Evolutionary conservation across 2,888 invertebrate species (phyloP).

Genomic region (Xanthorhoe spadicearia): DNA sequence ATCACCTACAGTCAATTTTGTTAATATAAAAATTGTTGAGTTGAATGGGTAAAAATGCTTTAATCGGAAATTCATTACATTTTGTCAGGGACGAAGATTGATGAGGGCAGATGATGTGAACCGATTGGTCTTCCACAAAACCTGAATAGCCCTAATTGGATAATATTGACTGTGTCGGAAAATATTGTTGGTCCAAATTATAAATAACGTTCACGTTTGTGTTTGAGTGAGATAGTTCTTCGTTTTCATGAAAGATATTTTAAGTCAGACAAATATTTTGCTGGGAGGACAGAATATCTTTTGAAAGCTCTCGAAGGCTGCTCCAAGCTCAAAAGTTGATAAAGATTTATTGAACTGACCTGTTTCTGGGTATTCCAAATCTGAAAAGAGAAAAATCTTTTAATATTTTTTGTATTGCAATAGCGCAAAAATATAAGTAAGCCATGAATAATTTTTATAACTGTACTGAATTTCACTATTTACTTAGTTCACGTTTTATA

Average conservation of each 20-base stretch:
- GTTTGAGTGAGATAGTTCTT: neutral
- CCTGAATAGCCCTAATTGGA: conserved; percentile 33
- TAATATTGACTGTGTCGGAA: conserved; percentile 23
- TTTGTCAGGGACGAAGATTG: conserved; percentile 45
- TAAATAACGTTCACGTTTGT: neutral
- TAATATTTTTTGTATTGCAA: neutral
- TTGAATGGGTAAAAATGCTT: conserved; percentile 32
- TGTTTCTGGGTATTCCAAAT: conserved; percentile 23
- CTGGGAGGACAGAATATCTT: conserved; percentile 2
- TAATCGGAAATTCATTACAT: conserved; percentile 42
- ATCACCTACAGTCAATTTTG: conserved; percentile 32
- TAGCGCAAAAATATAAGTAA: neutral
- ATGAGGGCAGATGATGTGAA: conserved; percentile 42
- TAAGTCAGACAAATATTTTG: neutral
- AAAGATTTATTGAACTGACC: conserved; percentile 39
- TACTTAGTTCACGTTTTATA: too few relatives aligned
- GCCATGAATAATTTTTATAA: neutral
- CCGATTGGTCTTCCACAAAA: conserved; percentile 35
- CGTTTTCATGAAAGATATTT: neutral
- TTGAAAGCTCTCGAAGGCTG: conserved; percentile 8
- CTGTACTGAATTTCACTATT: too few relatives aligned
- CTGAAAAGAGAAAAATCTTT: conserved; percentile 24
- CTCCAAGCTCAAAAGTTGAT: conserved; percentile 6
- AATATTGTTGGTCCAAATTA: neutral
- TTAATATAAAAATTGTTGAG: conserved; percentile 35